phyloP scores from a whole-genome alignment of 2,797 vertebrate species.

The Strix occidentalis region DNA sequence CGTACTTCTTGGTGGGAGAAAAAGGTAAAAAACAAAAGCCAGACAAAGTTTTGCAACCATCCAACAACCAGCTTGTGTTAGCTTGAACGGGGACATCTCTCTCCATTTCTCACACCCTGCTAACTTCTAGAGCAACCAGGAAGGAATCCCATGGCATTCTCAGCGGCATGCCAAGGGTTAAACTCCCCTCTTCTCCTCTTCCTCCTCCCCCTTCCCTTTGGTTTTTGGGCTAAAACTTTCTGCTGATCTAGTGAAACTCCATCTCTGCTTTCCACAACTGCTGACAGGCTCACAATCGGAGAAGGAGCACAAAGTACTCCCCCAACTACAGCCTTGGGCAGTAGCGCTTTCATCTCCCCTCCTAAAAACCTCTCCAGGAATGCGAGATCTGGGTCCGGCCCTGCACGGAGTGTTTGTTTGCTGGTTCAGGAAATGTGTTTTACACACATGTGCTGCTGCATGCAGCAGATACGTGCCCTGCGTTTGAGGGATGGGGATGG shows the following conservation, averaged over 20 bases:
- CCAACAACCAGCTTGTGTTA: not conserved
- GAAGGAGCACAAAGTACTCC: not conserved
- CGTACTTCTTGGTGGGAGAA: not conserved
- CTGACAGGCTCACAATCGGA: not conserved
- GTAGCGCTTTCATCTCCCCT: not conserved
- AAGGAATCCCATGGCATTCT: not conserved
- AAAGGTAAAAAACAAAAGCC: not conserved
- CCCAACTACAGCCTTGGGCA: not conserved
- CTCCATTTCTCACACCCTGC: not conserved
- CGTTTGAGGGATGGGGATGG: fast-evolving
- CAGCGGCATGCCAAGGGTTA: not conserved
- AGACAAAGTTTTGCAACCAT: not conserved
- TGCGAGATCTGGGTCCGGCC: fast-evolving
- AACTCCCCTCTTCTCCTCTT: not conserved
- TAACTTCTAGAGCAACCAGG: not conserved
- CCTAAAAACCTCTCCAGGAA: not conserved
- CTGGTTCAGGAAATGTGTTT: not conserved
- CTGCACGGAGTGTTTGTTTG: fast-evolving
- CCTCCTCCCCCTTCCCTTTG: not conserved
- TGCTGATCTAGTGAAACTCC: not conserved
- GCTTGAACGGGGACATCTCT: not conserved
- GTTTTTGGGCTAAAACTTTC: not conserved
- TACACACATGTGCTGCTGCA: not conserved
- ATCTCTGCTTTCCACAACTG: not conserved
- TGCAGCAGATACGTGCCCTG: not conserved